Evolutionary conservation across 2,888 invertebrate species (phyloP).

Genomic region (Papilio protenor): DNA sequence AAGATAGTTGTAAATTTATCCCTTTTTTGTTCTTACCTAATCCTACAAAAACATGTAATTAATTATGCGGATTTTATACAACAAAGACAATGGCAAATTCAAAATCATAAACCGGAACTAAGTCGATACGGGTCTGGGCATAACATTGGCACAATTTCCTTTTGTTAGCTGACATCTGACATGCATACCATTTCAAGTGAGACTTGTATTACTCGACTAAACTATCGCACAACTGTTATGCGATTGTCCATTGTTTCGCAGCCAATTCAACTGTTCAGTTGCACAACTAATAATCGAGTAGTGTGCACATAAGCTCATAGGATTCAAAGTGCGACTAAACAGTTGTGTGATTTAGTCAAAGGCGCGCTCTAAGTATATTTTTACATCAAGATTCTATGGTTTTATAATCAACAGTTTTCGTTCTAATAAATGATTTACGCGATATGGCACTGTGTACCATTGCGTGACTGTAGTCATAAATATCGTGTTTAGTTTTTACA

Average conservation of each 20-base stretch:
- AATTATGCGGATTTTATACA: not conserved
- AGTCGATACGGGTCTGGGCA: not conserved
- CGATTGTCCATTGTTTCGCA: no score
- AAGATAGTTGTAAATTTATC: constrained; percentile 31
- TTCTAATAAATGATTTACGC: not conserved
- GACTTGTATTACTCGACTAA: not conserved
- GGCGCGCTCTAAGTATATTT: not conserved
- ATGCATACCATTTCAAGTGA: constrained; percentile 13
- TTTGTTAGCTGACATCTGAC: constrained; percentile 12
- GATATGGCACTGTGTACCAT: not conserved
- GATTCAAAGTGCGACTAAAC: no score
- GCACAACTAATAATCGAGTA: no score
- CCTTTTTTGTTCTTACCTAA: constrained; percentile 11
- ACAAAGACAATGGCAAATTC: not conserved
- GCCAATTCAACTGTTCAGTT: no score
- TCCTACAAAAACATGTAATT: not conserved
- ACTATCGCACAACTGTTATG: no score
- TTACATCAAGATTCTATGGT: not conserved
- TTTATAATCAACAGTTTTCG: not conserved
- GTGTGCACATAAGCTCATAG: no score
- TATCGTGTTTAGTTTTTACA: not conserved
- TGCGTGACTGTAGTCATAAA: not conserved
- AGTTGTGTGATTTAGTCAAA: no score
- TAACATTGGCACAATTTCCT: constrained; percentile 29
- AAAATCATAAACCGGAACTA: constrained; percentile 28